phyloP scores from a whole-genome alignment of 2,888 invertebrate species.

The Dendrolimus houi region DNA sequence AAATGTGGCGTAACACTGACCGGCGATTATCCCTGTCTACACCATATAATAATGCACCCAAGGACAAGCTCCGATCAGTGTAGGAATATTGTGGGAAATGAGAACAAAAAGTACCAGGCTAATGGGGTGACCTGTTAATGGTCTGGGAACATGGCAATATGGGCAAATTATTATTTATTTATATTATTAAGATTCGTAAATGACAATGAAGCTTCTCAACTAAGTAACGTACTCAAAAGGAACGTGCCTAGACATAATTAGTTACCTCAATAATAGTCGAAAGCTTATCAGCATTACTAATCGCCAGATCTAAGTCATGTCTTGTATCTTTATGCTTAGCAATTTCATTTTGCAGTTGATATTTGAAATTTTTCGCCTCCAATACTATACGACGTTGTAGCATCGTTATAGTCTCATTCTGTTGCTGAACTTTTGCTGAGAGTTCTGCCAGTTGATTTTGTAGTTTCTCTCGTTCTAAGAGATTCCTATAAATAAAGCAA shows the following conservation, averaged over 20 bases:
- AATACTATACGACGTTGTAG: conserved; percentile 82
- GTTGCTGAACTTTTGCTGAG: conserved; percentile 74
- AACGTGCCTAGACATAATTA: not conserved
- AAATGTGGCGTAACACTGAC: no score
- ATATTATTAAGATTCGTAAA: no score
- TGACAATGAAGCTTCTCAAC: no score
- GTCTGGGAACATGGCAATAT: no score
- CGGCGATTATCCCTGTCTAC: no score
- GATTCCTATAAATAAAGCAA: conserved; percentile 56
- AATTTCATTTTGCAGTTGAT: conserved; percentile 82
- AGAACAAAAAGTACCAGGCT: no score
- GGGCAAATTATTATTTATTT: no score
- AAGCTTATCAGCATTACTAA: conserved; percentile 77
- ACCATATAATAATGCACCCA: no score
- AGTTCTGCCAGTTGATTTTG: conserved; percentile 78
- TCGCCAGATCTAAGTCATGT: conserved; percentile 78
- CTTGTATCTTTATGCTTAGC: conserved; percentile 83
- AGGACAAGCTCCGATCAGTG: no score
- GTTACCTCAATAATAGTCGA: conserved; percentile 77
- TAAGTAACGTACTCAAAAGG: no score
- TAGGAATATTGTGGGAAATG: no score
- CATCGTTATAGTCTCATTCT: conserved; percentile 77
- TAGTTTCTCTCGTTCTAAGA: conserved; percentile 85
- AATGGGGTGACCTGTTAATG: no score
- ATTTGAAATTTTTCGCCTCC: conserved; percentile 84